These are phyloP conservation scores for Myotis daubentonii DNA, from an alignment of 2,797 vertebrate genomes.

Conservation along the genomic window DNA sequence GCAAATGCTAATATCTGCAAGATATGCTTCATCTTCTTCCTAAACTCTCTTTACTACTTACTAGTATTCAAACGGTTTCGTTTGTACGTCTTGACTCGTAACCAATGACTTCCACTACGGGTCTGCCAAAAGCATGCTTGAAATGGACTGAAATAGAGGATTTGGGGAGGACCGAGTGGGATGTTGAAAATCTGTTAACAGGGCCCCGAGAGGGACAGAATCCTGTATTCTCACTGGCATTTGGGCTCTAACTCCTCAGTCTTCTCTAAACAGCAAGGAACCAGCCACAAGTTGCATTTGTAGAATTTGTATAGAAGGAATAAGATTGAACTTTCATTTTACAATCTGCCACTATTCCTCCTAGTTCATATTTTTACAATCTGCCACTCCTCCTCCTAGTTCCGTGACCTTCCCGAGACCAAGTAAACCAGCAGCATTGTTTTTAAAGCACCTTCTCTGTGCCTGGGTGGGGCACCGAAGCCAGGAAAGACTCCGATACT, in stretches of 20 bases:
- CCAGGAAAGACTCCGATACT: not conserved
- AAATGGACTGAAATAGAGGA: not conserved
- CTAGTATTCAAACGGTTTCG: not conserved
- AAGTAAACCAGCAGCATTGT: not conserved
- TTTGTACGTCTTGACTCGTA: not conserved
- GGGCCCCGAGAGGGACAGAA: fast-evolving
- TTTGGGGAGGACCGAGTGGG: not conserved
- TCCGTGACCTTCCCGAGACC: not conserved
- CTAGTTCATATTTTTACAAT: slow-evolving; percentile 5
- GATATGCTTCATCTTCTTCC: not conserved
- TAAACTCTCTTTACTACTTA: not conserved
- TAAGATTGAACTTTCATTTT: not conserved
- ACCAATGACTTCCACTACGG: not conserved
- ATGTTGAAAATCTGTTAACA: not conserved
- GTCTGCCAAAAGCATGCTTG: not conserved
- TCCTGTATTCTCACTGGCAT: not conserved
- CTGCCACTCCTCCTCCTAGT: not conserved
- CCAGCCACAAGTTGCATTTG: not conserved
- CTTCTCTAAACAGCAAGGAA: not conserved
- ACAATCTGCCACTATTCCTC: not conserved
- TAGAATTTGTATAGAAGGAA: not conserved
- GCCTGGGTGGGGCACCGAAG: not conserved
- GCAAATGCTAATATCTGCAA: not conserved
- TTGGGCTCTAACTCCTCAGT: not conserved
- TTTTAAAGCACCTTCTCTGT: not conserved